Evolutionary conservation across 2,888 invertebrate species (phyloP).

Genomic region (Pseudococcus jackbeardsleyi): DNA sequence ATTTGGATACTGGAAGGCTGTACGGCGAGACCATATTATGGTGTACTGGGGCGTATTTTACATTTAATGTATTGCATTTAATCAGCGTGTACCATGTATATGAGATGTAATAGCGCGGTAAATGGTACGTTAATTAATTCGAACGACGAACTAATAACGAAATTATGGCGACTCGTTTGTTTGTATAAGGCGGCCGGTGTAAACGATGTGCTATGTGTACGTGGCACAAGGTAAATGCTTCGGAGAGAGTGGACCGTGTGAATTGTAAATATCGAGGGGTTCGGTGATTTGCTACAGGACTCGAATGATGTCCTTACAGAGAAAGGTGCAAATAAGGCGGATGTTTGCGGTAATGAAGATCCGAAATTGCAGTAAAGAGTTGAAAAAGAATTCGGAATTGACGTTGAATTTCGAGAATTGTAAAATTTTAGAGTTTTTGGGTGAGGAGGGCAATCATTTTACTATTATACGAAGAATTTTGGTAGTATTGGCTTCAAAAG

Average conservation of each 20-base stretch:
- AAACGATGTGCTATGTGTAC: not conserved
- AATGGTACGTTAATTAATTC: conserved; percentile 23
- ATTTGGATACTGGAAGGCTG: not conserved
- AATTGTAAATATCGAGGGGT: not conserved
- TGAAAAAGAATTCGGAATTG: too few species aligned
- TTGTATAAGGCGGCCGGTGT: not conserved
- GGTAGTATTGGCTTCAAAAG: too few species aligned
- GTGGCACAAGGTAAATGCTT: not conserved
- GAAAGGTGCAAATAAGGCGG: not conserved
- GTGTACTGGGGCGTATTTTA: conserved; percentile 12
- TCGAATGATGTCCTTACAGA: not conserved
- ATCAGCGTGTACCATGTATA: conserved; percentile 15
- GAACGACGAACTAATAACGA: conserved; percentile 24
- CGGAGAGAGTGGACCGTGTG: not conserved
- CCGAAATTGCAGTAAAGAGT: too few species aligned
- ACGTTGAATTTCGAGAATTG: too few species aligned
- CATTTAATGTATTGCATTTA: conserved; percentile 19
- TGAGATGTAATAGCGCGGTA: conserved; percentile 17
- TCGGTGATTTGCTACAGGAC: not conserved
- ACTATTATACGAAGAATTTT: too few species aligned
- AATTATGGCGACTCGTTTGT: conserved; percentile 32
- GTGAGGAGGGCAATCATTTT: too few species aligned
- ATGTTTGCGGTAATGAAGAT: too few species aligned
- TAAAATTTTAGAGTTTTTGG: too few species aligned
- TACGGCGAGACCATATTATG: not conserved